Base-by-base conservation (phyloP, 2,113 vertebrate genomes). In the Gorsachius goisagi region DNA sequence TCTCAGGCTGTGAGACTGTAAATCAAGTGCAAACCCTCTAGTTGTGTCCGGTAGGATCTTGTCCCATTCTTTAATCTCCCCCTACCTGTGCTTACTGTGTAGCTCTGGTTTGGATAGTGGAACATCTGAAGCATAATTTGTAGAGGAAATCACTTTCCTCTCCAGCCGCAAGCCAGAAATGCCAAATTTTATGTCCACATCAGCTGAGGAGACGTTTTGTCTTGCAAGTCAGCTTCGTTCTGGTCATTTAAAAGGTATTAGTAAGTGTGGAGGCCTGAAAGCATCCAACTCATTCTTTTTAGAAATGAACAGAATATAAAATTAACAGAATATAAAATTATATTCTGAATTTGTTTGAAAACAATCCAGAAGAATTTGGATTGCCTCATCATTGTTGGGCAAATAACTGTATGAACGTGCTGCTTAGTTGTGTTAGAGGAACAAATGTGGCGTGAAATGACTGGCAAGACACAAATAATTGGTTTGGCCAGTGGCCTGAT, bases 391-490 rank as follows among this genome's bases (percentile, higher is more conserved):
- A 63, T 83, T 95, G 63, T 89, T 76, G 88, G 47, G 60, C 56
- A 94, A 89, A 81, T 85, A 94, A 87, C 80, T 89, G 75, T 64
- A 75, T 49, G 35, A 94, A 75, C 5, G 16, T 81, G 62, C 82
- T 66, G 62, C 67, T 85, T 50, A 32, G 28, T 90, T 95, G 91
- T 95, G 69, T 78, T 89, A 53, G 62, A 66, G 37, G 79, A 93
- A 66, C 72, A 94, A 96, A 89, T 41, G 59, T 72, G 64, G 27
- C 79, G 77, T 76, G 73, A 85, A 91, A 75, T 87, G 67, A 90
- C 82, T 94, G 67, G 47, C 86, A 95, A 90, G 88, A 87, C 85
- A 93, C 91, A 96, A 95, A 96, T 92, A 97, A 94, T 94, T 95
- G 90, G n/a, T 95, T 97, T 97, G 96, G 95, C 94, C 56, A 67